phyloP scores from a whole-genome alignment of 2,888 invertebrate genomes.

The Melipona bicolor region DNA sequence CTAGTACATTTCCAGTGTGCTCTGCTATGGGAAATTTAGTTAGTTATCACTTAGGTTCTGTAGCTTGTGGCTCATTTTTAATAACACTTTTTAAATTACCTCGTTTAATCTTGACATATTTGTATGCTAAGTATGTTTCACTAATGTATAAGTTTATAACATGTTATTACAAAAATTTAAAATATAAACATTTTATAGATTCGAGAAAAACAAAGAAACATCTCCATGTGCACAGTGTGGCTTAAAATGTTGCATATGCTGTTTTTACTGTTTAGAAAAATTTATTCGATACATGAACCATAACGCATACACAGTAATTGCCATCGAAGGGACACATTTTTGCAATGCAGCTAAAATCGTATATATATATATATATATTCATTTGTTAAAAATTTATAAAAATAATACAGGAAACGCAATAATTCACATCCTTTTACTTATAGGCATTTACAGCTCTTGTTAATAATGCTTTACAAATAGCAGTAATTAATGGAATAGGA shows the following conservation, averaged over 20 bases:
- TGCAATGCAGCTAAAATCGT: conserved; percentile 96
- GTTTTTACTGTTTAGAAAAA: conserved; percentile 95
- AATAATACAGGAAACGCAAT: conserved; percentile 22
- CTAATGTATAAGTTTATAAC: background rate
- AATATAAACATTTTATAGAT: conserved; percentile 83
- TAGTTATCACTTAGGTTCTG: conserved; percentile 96
- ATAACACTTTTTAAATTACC: conserved; percentile 97
- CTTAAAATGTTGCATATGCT: conserved; percentile 93
- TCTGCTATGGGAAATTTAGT: conserved; percentile 91
- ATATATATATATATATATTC: conserved; percentile 76
- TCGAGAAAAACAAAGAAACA: conserved; percentile 89
- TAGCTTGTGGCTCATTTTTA: conserved; percentile 97
- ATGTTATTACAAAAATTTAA: conserved; percentile 24
- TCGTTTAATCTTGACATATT: conserved; percentile 93
- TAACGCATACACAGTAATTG: conserved; percentile 97
- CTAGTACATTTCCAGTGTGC: conserved; percentile 88
- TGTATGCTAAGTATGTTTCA: conserved; percentile 93
- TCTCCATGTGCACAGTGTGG: conserved; percentile 91
- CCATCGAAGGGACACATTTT: conserved; percentile 95
- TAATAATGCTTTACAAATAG: conserved; percentile 93
- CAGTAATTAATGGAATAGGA: conserved; percentile 96
- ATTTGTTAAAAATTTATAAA: conserved; percentile 5
- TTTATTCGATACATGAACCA: conserved; percentile 96
- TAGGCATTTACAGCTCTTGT: conserved; percentile 95
- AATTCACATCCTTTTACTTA: conserved; percentile 63